Conservation (phyloP, 1,140 invertebrate species). For the Tetramorium alpestre region DNA sequence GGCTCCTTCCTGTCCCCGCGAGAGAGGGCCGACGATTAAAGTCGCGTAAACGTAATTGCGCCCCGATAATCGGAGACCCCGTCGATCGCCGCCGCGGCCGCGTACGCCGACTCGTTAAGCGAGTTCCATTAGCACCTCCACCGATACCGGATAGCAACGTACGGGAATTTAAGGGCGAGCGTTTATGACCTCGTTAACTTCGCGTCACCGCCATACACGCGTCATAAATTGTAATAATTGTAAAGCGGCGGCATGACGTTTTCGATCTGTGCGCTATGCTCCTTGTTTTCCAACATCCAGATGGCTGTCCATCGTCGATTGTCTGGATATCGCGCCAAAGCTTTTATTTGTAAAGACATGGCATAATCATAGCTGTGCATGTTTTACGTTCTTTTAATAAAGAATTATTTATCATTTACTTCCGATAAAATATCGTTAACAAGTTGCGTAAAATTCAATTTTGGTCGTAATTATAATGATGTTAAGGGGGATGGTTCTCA, state of each 20-base stretch:
- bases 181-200: slow-evolving; percentile 32
- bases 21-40: background rate
- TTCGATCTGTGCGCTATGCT: background rate
- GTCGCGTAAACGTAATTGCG: slow-evolving; percentile 32
- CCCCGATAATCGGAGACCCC: slow-evolving; percentile 25
- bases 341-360: background rate
- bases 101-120: slow-evolving; percentile 27
- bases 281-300: background rate
- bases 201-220: background rate
- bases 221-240: slow-evolving; percentile 38
- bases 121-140: slow-evolving; percentile 28
- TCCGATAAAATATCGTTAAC: background rate
- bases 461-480: background rate
- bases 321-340: too few species aligned
- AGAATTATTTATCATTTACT: background rate
- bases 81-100: background rate
- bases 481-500: too few species aligned
- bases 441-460: background rate
- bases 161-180: slow-evolving; percentile 30
- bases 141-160: slow-evolving; percentile 10
- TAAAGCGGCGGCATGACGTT: background rate
- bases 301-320: background rate
- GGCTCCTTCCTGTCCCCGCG: background rate
- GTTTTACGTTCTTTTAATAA: background rate
- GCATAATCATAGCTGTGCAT: background rate